Base-by-base conservation (phyloP, 2,797 vertebrate species). In the Eulemur albifrons region DNA sequence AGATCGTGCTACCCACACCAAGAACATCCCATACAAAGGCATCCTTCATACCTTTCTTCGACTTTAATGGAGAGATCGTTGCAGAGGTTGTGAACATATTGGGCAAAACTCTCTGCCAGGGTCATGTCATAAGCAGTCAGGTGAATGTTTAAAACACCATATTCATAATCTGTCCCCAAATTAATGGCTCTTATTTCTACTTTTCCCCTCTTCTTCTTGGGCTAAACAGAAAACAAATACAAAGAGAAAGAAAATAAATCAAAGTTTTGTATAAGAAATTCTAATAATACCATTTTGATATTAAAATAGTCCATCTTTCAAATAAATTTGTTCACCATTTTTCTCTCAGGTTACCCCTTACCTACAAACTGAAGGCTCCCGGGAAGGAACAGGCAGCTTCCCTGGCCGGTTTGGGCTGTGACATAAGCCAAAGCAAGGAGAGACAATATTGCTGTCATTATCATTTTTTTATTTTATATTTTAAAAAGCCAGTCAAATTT, bases 21-120 rank as follows among this genome's bases (percentile, higher is more conserved):
- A 83, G 27, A 93, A 70, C 1, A 93, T 50, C 9, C 40, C 85
- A 65, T 30, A 35, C 6, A 35, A 75, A 50, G 50, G 25, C 52
- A 50, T n/a, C 45, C 32, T 95, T 95, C 84, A 0, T 98, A 99
- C 99, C 99, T 99, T 87, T 99, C 99, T 0, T 93, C 97, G 13
- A 99, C 99, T 69, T 80, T 97, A 96, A 99, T 38, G 25, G 98
- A 97, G 27, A 99, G 98, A 0, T 96, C 97, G 97, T 99, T 99
- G 98, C 99, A 99, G 97, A 99, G 98, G 35, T 98, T 99, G 92
- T 99, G 99, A 88, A 99, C 96, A 14, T 99, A 99, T 92, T 99
- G 98, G 13, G 99, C 96, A 95, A 99, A 99, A 81, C 98, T 99
- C 96, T 99, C 99, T 97, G 99, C 99, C 1, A 99, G 45, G 2